Evolutionary conservation across 2,888 invertebrate genomes (phyloP), one percentile per base, ranked within the genome.

Genomic region (Eupithecia tripunctaria): DNA sequence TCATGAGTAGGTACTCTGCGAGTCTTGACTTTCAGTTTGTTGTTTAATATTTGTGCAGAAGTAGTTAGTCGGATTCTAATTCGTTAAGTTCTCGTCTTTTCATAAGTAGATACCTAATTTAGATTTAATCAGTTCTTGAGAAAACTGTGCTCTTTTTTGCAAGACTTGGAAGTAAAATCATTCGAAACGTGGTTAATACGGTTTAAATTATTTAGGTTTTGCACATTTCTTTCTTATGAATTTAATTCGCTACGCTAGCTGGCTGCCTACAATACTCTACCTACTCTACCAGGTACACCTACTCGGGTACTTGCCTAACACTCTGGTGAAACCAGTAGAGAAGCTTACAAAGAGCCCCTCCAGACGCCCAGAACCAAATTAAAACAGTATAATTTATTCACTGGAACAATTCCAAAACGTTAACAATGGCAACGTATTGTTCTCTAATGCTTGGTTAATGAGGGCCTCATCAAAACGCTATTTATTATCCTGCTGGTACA

Each of bases 391-490:
- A 65, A 75, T 72, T 67, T 51, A 75, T 70, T 67, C 64, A 72
- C 27, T 72, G 75, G 70, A 75, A 75, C 75, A 59, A 70, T 70
- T 75, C 59, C 63, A 64, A 64, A 75, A 72, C 71, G 69, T 67
- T 70, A 67, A 72, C 72, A 72, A 72, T 72, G 67, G 67, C 67
- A 65, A 64, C 51, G 70, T 72, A 75, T 72, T 75, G 72, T 75
- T 75, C 69, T 59, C 60, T 67, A 64, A 72, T 69, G 71, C 67
- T 63, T 36, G 47, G 59, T 74, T 71, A 67, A 68, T 75, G 67
- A 75, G 43, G 73, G 51, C 68, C 70, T 63, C 71, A 75, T 77
- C 74, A 78, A 76, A 78, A 78, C 75, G 43, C 75, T 56, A 76
- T 75, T 75, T 77, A 77, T 76, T 68, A 71, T 73, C 43, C 69